A percentile compares a stretch with the other conserved stretches of the same genome.
Conservation (phyloP, 2,797 vertebrate species). For the Heteromormyrus szaboi region DNA sequence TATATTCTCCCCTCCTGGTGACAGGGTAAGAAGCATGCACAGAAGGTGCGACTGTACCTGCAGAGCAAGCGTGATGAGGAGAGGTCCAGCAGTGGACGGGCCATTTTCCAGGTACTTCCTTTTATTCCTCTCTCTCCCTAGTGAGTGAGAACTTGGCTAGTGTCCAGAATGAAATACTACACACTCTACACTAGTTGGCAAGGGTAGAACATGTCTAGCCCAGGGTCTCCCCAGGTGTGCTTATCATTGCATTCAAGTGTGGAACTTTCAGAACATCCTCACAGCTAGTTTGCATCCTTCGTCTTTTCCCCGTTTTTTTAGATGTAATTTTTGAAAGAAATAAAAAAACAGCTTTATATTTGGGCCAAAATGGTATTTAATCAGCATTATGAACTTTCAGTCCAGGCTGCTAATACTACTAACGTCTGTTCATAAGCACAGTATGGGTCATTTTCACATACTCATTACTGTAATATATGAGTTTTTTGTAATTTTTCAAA, state of each 20-base stretch:
- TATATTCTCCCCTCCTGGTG: conserved; percentile 16
- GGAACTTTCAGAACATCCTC: background rate
- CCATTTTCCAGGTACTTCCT: conserved; percentile 50
- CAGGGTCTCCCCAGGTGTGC: background rate
- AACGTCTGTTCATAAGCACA: background rate
- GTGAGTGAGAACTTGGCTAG: background rate
- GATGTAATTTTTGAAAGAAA: background rate
- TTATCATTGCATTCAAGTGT: background rate
- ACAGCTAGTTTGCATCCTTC: background rate
- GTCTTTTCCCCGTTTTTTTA: background rate
- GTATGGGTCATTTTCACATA: background rate
- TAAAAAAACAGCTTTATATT: background rate
- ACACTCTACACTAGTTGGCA: background rate
- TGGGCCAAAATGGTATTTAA: background rate
- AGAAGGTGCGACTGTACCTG: conserved; percentile 68
- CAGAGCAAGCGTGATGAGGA: conserved; percentile 53
- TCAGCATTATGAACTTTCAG: background rate
- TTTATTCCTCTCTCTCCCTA: background rate
- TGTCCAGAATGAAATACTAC: background rate
- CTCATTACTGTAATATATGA: background rate
- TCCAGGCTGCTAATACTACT: background rate
- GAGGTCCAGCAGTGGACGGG: conserved; percentile 37
- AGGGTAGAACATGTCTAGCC: background rate
- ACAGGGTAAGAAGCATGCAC: conserved; percentile 79
- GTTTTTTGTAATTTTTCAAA: no score